These are phyloP conservation scores for Nomada lathburiana DNA, from an alignment of 2,888 invertebrate species.

Conservation along the genomic window DNA sequence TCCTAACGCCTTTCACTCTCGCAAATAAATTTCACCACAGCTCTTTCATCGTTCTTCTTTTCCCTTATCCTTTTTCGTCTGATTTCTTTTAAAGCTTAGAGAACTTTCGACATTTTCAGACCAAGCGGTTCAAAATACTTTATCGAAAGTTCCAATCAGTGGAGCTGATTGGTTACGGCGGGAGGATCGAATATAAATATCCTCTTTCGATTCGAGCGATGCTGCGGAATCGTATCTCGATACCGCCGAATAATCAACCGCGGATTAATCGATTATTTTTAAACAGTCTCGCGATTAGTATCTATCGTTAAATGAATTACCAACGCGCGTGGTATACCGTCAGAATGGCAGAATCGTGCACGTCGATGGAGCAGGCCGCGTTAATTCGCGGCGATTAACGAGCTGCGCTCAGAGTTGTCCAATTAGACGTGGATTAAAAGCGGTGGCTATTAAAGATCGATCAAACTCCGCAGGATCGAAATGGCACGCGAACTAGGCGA, in stretches of 20 bases:
- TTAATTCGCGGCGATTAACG: constrained; percentile 30
- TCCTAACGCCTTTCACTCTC: constrained; percentile 71
- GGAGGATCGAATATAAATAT: background rate
- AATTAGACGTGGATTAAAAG: constrained; percentile 25
- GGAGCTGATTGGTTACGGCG: background rate
- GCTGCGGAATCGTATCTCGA: background rate
- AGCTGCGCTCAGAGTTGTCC: background rate
- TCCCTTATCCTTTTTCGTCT: background rate
- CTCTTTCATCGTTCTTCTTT: constrained; percentile 22
- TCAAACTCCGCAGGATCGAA: background rate
- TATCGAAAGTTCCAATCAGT: background rate
- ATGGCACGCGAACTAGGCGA: background rate
- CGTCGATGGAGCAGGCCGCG: background rate
- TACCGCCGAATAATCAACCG: background rate
- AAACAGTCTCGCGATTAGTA: constrained; percentile 7
- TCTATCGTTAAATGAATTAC: constrained; percentile 4
- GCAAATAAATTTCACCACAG: constrained; percentile 67
- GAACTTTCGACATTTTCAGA: background rate
- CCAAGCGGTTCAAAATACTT: background rate
- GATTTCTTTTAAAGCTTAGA: background rate
- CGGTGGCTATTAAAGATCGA: background rate
- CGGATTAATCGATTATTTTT: constrained; percentile 8
- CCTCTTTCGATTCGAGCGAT: background rate
- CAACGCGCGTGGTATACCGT: background rate
- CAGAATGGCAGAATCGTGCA: constrained; percentile 11